Base-by-base conservation (phyloP, 2,888 invertebrate genomes). In the Lasioglossum malachurum region DNA sequence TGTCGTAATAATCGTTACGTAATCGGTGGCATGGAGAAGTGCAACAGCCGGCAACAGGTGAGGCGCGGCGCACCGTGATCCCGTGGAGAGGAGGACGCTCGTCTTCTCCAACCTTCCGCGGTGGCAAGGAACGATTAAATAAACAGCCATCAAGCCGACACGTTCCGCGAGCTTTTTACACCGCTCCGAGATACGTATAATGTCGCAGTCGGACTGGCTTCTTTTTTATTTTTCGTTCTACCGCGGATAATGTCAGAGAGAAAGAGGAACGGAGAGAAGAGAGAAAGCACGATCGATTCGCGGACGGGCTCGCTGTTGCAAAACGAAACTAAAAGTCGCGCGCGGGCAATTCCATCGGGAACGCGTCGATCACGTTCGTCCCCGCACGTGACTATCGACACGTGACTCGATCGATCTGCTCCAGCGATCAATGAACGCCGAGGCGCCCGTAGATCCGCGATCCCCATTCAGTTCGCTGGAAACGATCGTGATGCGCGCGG, bases 1-100 rank as follows among this genome's bases (percentile, higher is more conserved):
- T 78, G 82, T 85, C 87, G 85, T 82, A 86, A 87, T 85, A 82
- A 77, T 85, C 75, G 86, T 84, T 81, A 79, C 78, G 86, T 81
- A 87, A 87, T 82, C 64, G 38, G 38, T 0, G 38, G 76, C 19
- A 35, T 75, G 67, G 69, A 72, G 78, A 84, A 84, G 86, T 82
- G 79, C 71, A 71, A 87, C 82, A 77, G 76, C 82, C 60, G 67
- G 86, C 86, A 87, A 87, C 86, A 87, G 86, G 86, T 87, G 85
- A 85, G 75, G 75, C 75, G 31, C 10, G 31, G 31, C 10, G 31
- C 78, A 35, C 78, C 74, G 83, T 80, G 80, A 80, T 84, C 77
- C 75, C 71, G 75, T 78, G 81, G 78, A 60, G 27, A 60, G 27
- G 73, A 86, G 81, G 84, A 78, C 77, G 80, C 76, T 76, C 69